These are phyloP conservation scores for Selene dorsalis DNA, from an alignment of 2,797 vertebrate species.

Conservation along the genomic window DNA sequence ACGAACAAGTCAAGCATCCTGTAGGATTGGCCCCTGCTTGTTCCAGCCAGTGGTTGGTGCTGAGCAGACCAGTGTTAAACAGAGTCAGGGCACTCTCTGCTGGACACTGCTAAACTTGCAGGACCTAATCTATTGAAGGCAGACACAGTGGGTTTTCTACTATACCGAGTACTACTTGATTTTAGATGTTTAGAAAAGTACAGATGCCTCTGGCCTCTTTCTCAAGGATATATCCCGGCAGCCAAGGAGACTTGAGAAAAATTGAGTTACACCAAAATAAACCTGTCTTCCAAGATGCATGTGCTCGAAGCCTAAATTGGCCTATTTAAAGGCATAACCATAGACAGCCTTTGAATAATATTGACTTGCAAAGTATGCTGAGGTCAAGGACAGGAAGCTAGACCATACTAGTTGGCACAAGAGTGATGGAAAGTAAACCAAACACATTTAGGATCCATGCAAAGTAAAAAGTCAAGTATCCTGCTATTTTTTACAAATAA, in stretches of 20 bases:
- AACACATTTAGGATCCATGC: slow-evolving; percentile 56
- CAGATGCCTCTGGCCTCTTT: slow-evolving; percentile 82
- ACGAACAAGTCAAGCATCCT: slow-evolving; percentile 6
- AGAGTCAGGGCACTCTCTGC: slow-evolving; percentile 76
- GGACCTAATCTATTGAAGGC: slow-evolving; percentile 15
- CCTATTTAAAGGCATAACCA: slow-evolving; percentile 88
- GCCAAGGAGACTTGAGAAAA: slow-evolving; percentile 89
- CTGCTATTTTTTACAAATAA: slow-evolving; percentile 50
- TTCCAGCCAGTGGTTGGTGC: slow-evolving; percentile 27
- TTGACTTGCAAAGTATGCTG: slow-evolving; percentile 83
- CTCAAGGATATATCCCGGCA: slow-evolving; percentile 85
- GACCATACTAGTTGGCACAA: slow-evolving; percentile 68
- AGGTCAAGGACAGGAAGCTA: slow-evolving; percentile 81
- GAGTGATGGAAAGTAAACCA: slow-evolving; percentile 76
- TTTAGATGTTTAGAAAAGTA: slow-evolving; percentile 82
- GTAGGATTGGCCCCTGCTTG: neutral
- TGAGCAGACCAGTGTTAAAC: slow-evolving; percentile 24
- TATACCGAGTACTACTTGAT: slow-evolving; percentile 52
- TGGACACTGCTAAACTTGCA: slow-evolving; percentile 67
- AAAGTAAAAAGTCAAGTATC: slow-evolving; percentile 59
- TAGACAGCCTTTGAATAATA: slow-evolving; percentile 86
- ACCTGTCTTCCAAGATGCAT: slow-evolving; percentile 90
- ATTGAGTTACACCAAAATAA: slow-evolving; percentile 88
- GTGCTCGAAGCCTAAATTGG: slow-evolving; percentile 85
- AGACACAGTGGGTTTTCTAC: slow-evolving; percentile 14